Conservation (phyloP, 2,888 invertebrate species). For the Amblyteles armatorius region DNA sequence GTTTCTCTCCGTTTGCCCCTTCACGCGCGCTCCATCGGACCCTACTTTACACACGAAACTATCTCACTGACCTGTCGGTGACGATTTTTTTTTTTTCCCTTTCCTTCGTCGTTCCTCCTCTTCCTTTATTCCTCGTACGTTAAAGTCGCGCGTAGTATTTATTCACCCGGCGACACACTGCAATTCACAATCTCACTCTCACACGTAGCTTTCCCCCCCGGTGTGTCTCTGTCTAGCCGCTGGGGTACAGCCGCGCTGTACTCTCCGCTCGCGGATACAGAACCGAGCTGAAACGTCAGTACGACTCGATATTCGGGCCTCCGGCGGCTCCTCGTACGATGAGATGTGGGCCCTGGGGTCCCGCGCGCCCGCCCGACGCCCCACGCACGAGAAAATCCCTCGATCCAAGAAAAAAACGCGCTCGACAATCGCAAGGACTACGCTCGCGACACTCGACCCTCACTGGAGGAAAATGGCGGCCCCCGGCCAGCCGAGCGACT, state of each 20-base stretch:
- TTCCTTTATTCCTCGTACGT: conserved; percentile 54
- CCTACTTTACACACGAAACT: conserved; percentile 11
- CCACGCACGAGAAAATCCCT: conserved; percentile 75
- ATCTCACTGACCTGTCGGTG: conserved; percentile 70
- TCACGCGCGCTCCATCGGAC: conserved; percentile 16
- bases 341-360: conserved; percentile 76
- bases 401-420: conserved; percentile 75
- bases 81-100: conserved; percentile 49
- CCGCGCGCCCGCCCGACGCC: conserved; percentile 78
- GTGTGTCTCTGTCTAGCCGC: conserved; percentile 44
- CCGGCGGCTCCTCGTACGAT: conserved; percentile 72
- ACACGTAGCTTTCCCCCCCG: conserved; percentile 63
- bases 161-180: conserved; percentile 70
- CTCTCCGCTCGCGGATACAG: conserved; percentile 40
- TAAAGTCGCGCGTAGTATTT: conserved; percentile 45
- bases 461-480: conserved; percentile 84
- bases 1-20: conserved; percentile 4
- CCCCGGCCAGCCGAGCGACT: conserved; percentile 79
- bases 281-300: conserved; percentile 48
- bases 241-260: conserved; percentile 30
- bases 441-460: conserved; percentile 82
- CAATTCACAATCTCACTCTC: conserved; percentile 69
- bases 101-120: neutral
- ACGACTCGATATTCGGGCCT: conserved; percentile 49
- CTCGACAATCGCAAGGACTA: conserved; percentile 68